phyloP scores from a whole-genome alignment of 2,888 invertebrate genomes.

The Diogma glabrata region DNA sequence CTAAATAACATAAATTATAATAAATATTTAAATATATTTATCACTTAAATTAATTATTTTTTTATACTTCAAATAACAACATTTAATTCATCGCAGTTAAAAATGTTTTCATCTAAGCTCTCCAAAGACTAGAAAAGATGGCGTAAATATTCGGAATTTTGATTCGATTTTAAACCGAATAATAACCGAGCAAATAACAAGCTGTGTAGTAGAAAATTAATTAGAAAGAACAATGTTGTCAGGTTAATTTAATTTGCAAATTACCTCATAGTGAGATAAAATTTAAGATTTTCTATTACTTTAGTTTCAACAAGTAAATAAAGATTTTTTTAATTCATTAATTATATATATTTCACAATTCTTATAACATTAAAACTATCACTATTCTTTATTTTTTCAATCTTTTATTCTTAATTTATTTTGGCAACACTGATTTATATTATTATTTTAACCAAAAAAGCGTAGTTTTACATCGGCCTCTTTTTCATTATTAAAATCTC shows the following conservation, averaged over 20 bases:
- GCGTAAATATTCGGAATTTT: constrained; percentile 43
- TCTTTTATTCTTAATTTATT: not conserved
- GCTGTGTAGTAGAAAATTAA: no score
- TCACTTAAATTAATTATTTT: constrained; percentile 25
- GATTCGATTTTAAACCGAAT: constrained; percentile 9
- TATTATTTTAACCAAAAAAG: not conserved
- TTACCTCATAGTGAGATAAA: not conserved
- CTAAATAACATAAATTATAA: constrained; percentile 19
- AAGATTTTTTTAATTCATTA: not conserved
- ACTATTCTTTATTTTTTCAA: no score
- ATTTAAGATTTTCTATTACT: no score
- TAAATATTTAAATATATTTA: constrained; percentile 4
- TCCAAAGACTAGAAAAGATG: constrained; percentile 46
- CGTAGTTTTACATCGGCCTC: constrained; percentile 7
- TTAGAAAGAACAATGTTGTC: constrained; percentile 7
- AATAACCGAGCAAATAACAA: constrained; percentile 8
- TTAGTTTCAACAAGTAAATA: no score
- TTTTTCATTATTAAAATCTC: constrained; percentile 6
- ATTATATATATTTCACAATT: not conserved
- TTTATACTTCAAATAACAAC: constrained; percentile 51
- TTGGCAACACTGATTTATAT: constrained; percentile 6
- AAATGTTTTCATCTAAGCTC: constrained; percentile 36
- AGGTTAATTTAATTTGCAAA: constrained; percentile 8
- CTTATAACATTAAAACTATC: not conserved
- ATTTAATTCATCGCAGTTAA: constrained; percentile 78